Evolutionary conservation across 2,888 invertebrate species (phyloP).

Genomic region (Lapara coniferarum): DNA sequence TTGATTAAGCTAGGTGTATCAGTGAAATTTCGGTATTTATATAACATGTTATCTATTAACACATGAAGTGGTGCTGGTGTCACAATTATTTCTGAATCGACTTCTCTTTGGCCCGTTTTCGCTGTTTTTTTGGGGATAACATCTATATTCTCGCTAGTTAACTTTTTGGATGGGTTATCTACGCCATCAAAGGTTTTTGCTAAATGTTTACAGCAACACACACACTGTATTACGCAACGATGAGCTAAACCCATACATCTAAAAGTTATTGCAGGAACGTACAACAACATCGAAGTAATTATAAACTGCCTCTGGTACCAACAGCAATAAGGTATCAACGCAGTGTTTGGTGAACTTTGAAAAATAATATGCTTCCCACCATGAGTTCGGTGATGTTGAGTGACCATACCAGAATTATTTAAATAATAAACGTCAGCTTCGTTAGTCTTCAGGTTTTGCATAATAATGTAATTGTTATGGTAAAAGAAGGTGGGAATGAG

Average conservation of each 20-base stretch:
- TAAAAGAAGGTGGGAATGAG: neutral
- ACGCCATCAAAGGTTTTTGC: slow-evolving; percentile 10
- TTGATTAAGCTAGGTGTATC: neutral
- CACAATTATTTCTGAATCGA: neutral
- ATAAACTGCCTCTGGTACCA: slow-evolving; percentile 45
- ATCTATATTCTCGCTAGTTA: neutral
- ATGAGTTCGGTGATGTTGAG: slow-evolving; percentile 2
- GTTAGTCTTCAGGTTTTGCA: slow-evolving; percentile 3
- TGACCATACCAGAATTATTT: neutral
- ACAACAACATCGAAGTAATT: slow-evolving; percentile 26
- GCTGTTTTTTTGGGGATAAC: neutral
- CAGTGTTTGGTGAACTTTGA: neutral
- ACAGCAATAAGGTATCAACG: slow-evolving; percentile 42
- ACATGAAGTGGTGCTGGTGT: neutral
- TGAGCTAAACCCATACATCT: slow-evolving; percentile 40
- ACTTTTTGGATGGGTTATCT: slow-evolving; percentile 14
- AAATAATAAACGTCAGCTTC: slow-evolving; percentile 24
- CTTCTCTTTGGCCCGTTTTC: too few species aligned
- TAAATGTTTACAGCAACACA: slow-evolving; percentile 42
- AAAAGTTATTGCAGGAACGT: neutral
- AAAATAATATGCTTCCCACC: neutral
- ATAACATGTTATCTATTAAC: neutral
- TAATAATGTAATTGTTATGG: neutral
- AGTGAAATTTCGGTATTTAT: neutral
- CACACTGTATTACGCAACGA: slow-evolving; percentile 39